Evolutionary conservation across 2,113 vertebrate species (phyloP), one percentile per base, ranked within the genome.

Genomic region (Rhinogobius similis): DNA sequence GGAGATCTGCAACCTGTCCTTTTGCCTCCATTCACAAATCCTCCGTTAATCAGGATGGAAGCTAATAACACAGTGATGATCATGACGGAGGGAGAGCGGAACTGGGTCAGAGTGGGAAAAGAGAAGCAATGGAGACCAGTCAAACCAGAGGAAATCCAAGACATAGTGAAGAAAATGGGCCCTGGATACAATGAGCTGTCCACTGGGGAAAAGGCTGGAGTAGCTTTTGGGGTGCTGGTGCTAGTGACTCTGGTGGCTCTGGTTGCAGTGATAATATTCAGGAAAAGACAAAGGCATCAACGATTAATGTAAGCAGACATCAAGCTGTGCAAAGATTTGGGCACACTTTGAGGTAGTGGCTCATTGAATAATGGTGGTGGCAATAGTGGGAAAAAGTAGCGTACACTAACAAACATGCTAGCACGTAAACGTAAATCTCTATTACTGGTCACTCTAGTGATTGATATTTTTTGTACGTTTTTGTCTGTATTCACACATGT

Each of bases 11-110:
- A 90, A 0, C 93, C 94, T 0, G 73, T 94, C 26, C 84, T 46
- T 5, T 92, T 96, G 7, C 97, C 96, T 0, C 97, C 96, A 1
- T 97, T 95, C 73, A 94, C 92, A 0, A 89, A 61, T 39, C 84
- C 75, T 5, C 93, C 96, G 0, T 64, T 94, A 67, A 67, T 93
- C 21, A 90, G 78, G 67, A 77, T 90, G 70, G 83, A 75, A 0
- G 73, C 86, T 4, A 88, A 91, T 1, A 92, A 94, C 84, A 97
- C 95, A 0, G 90, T 96, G 0, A 73, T 95, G 38, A 95, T 97
- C 70, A 93, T 93, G 83, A 94, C 84, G 0, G 93, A 94, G 0
- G 90, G 89, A 0, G 90, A 88, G 0, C 89, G 38, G 11, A 88
- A 84, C 68, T 97, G 96, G 97, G 85, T 97, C 62, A 92, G 91